A percentile compares a stretch with the other conserved stretches of the same genome.
These are phyloP conservation scores for Coregonus clupeaformis DNA, from an alignment of 2,113 vertebrate species.

Conservation along the genomic window DNA sequence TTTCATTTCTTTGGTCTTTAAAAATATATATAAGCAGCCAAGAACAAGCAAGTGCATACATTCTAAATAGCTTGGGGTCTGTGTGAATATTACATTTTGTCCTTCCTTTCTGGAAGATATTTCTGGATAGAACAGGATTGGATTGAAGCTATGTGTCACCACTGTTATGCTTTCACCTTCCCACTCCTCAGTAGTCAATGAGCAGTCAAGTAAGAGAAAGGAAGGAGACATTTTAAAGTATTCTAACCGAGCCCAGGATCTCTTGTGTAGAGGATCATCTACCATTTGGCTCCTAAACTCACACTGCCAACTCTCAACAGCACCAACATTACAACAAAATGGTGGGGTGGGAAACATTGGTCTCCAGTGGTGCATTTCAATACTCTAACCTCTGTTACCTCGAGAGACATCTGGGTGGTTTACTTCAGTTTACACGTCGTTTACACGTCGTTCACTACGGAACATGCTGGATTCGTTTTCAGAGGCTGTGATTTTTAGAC, in stretches of 20 bases:
- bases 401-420: background rate
- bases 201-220: background rate
- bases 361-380: background rate
- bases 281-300: constrained; percentile 1
- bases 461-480: constrained; percentile 50
- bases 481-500: constrained; percentile 3
- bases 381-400: background rate
- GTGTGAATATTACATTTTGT: background rate
- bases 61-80: background rate
- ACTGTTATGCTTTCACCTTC: background rate
- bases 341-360: background rate
- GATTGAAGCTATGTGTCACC: background rate
- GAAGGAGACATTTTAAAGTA: background rate
- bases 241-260: background rate
- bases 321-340: constrained; percentile 22
- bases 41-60: background rate
- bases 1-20: too few species aligned
- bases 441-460: constrained; percentile 6
- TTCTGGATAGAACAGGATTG: background rate
- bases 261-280: background rate
- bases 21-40: too few species aligned
- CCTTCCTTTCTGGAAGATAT: background rate
- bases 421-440: background rate
- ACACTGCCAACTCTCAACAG: constrained; percentile 33
- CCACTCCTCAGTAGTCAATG: background rate